phyloP scores from a whole-genome alignment of 2,113 vertebrate species.

The Etheostoma cragini region DNA sequence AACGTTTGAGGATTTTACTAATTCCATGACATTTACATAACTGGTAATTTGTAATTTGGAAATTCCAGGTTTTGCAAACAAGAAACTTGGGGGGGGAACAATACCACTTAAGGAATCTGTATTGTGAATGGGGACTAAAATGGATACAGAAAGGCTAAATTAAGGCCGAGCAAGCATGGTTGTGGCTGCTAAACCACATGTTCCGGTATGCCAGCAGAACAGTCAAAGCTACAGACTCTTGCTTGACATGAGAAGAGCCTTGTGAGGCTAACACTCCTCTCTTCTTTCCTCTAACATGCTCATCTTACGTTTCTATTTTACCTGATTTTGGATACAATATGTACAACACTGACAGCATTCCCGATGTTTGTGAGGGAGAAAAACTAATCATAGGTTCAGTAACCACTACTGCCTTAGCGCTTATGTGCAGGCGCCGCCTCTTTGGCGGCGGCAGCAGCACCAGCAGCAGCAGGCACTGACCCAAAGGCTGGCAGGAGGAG shows the following conservation, averaged over 20 bases:
- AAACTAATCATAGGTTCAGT: constrained; percentile 72
- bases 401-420: constrained; percentile 56
- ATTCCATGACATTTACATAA: no score
- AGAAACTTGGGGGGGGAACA: background rate
- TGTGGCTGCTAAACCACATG: constrained; percentile 55
- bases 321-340: constrained; percentile 27
- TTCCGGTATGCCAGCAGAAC: constrained; percentile 20
- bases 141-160: constrained; percentile 53
- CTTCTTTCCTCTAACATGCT: constrained; percentile 24
- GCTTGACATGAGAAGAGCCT: constrained; percentile 18
- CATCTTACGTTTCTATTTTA: constrained; percentile 28
- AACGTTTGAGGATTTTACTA: no score
- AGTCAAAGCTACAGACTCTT: constrained; percentile 20
- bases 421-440: constrained; percentile 60
- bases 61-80: background rate
- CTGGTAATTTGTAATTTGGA: no score
- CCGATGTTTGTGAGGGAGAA: constrained; percentile 62
- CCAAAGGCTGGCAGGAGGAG: constrained; percentile 68
- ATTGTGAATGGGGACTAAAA: constrained; percentile 43
- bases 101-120: constrained; percentile 24
- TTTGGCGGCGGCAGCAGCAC: constrained; percentile 69
- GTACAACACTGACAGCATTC: constrained; percentile 47
- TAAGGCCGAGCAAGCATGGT: constrained; percentile 49
- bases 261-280: constrained; percentile 13
- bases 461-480: constrained; percentile 58